Conservation (phyloP, 1,140 invertebrate species). For the Frieseomelitta varia region DNA sequence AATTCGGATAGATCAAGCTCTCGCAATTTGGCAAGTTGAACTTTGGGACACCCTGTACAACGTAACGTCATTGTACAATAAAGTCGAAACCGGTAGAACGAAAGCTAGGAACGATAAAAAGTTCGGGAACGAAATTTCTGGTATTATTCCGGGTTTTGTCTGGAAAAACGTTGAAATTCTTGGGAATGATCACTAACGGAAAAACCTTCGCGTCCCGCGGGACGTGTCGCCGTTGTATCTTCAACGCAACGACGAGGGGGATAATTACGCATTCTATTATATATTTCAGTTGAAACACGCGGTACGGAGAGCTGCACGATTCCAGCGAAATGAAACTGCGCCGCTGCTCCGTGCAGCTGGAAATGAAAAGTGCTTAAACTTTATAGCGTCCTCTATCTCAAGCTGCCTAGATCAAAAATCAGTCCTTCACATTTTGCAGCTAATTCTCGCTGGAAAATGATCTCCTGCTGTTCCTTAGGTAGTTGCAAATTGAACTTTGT, state of each 20-base stretch:
- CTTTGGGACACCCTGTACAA: too few relatives aligned
- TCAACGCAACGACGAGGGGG: not conserved
- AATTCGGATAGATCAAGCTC: too few relatives aligned
- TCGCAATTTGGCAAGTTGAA: too few relatives aligned
- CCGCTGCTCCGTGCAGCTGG: not conserved
- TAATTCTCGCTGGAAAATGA: too few relatives aligned
- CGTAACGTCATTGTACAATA: too few relatives aligned
- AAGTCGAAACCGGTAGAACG: not conserved
- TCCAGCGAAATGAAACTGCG: slow-evolving; percentile 24
- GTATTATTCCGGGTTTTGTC: not conserved
- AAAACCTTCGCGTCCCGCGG: not conserved
- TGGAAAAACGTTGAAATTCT: not conserved
- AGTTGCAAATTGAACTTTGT: not conserved
- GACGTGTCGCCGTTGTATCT: not conserved
- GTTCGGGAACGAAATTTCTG: not conserved
- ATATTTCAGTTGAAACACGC: not conserved
- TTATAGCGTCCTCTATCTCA: not conserved
- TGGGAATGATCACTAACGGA: not conserved
- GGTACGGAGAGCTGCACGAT: slow-evolving; percentile 7
- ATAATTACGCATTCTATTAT: slow-evolving; percentile 3
- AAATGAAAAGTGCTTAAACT: slow-evolving; percentile 45
- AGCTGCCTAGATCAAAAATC: not conserved
- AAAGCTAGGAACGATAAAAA: not conserved
- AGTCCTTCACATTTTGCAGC: not conserved
- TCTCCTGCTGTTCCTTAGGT: not conserved